Evolutionary conservation across 2,113 vertebrate genomes (phyloP).

Genomic region (Serinus canaria): DNA sequence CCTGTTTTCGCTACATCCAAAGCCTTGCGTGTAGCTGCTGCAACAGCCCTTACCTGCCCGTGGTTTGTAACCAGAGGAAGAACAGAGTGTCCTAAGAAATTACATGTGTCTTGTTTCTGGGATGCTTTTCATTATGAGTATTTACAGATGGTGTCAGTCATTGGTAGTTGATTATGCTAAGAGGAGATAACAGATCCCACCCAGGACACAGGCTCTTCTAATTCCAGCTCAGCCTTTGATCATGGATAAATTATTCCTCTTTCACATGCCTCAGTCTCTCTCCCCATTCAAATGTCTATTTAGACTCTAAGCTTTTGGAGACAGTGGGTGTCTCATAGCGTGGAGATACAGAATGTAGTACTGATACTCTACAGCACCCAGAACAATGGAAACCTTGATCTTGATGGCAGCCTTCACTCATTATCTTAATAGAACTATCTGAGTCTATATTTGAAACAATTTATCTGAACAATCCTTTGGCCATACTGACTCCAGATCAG

Average conservation of each 20-base stretch:
- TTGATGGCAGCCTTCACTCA: background rate
- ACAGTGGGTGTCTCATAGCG: background rate
- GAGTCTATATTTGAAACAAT: background rate
- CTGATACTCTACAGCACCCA: background rate
- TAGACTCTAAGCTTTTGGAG: background rate
- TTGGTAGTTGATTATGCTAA: background rate
- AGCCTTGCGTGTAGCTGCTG: background rate
- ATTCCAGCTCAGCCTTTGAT: background rate
- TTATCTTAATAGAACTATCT: background rate
- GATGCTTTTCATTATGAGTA: background rate
- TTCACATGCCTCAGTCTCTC: background rate
- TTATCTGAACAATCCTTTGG: background rate
- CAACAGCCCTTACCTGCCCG: background rate
- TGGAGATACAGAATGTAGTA: background rate
- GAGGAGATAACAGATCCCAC: background rate
- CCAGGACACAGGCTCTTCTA: background rate
- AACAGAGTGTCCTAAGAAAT: conserved; percentile 22
- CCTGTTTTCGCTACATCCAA: background rate
- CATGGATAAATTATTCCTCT: background rate
- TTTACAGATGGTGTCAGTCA: background rate
- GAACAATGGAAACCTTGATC: background rate
- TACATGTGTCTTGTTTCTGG: background rate
- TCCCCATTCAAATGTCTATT: background rate
- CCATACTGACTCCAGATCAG: background rate
- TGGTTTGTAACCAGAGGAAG: background rate